Conservation (phyloP, 2,888 invertebrate genomes). For the Mimumesa dahlbomi region DNA sequence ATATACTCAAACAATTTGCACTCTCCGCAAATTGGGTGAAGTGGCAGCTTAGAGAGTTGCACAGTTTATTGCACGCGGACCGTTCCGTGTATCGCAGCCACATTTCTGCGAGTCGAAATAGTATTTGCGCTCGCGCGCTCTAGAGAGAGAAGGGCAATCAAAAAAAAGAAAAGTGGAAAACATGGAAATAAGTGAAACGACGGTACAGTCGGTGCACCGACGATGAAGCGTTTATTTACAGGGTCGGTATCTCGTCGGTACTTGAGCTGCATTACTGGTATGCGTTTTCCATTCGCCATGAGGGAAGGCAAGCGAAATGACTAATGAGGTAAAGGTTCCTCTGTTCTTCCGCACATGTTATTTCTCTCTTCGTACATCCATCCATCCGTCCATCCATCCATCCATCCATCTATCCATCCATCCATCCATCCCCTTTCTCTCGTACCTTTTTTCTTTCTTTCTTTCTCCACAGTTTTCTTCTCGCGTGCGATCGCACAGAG, state of each 20-base stretch:
- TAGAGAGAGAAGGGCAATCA: neutral
- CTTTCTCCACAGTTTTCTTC: neutral
- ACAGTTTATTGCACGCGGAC: conserved; percentile 36
- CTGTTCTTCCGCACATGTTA: conserved; percentile 8
- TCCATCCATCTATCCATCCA: neutral
- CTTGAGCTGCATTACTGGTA: conserved; percentile 54
- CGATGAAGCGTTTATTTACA: conserved; percentile 58
- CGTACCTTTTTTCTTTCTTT: neutral
- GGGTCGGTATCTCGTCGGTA: conserved; percentile 50
- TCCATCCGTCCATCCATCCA: neutral
- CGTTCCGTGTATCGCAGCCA: neutral
- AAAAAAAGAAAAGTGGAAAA: neutral
- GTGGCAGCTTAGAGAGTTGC: conserved; percentile 36
- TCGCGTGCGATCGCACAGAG: neutral
- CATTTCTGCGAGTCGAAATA: too few relatives aligned
- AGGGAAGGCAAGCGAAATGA: conserved; percentile 45
- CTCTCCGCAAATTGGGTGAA: conserved; percentile 45
- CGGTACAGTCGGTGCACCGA: conserved; percentile 1
- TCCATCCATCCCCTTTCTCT: too few relatives aligned
- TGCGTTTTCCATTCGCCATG: conserved; percentile 45
- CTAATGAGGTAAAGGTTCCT: conserved; percentile 45
- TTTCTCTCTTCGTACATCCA: neutral
- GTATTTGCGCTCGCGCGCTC: too few relatives aligned
- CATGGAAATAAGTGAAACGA: conserved; percentile 5
- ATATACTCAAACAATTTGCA: conserved; percentile 28